Percentiles rank a stretch among this genome's conserved stretches.
phyloP scores from a whole-genome alignment of 2,113 vertebrate species.

The Isichthys henryi region DNA sequence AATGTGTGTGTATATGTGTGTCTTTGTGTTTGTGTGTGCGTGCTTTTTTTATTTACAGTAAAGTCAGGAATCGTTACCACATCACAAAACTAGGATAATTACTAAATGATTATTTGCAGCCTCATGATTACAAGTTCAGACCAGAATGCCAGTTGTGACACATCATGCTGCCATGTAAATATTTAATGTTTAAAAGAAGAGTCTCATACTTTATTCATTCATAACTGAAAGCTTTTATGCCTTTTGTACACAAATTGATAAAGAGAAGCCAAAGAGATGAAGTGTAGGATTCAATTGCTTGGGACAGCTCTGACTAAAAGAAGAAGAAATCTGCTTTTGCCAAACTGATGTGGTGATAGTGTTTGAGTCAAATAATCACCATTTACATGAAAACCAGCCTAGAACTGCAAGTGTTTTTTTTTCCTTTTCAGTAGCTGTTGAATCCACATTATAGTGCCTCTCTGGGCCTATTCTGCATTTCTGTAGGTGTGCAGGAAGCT shows the following conservation, averaged over 20 bases:
- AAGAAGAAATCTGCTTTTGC: slow-evolving; percentile 40
- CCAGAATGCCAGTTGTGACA: slow-evolving; percentile 27
- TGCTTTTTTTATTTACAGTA: slow-evolving; percentile 26
- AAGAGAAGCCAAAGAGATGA: slow-evolving; percentile 54
- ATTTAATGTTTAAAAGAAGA: slow-evolving; percentile 45
- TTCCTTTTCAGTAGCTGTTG: slow-evolving; percentile 7
- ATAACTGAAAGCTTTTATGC: slow-evolving; percentile 40
- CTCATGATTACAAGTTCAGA: slow-evolving; percentile 47
- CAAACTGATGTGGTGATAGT: slow-evolving; percentile 51
- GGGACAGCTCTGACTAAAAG: slow-evolving; percentile 48
- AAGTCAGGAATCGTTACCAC: slow-evolving; percentile 40
- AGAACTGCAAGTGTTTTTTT: background rate
- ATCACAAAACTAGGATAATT: slow-evolving; percentile 46
- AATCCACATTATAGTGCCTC: background rate
- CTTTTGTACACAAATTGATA: slow-evolving; percentile 48
- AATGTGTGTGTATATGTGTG: background rate
- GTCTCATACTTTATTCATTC: slow-evolving; percentile 32
- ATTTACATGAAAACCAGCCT: slow-evolving; percentile 29
- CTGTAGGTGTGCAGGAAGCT: background rate
- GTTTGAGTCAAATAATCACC: slow-evolving; percentile 45
- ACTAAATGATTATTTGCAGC: slow-evolving; percentile 54
- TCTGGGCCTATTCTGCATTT: background rate
- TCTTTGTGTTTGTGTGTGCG: background rate
- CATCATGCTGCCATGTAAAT: slow-evolving; percentile 39
- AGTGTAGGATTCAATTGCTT: slow-evolving; percentile 55